Conservation (phyloP, 2,113 vertebrate genomes). For the Lathamus discolor region DNA sequence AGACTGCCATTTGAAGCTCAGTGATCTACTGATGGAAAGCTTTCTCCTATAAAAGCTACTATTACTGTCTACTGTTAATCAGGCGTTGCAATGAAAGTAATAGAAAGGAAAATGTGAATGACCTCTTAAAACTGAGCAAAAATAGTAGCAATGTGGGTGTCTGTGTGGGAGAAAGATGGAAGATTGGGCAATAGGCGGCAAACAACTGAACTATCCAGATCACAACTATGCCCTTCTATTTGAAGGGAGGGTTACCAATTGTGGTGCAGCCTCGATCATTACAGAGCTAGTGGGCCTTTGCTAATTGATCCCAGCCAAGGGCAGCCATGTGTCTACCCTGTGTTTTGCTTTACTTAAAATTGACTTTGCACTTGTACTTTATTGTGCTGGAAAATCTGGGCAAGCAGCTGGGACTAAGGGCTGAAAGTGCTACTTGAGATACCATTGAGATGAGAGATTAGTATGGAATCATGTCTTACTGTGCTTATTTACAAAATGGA, state of each 20-base stretch:
- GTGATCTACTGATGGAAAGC: neutral
- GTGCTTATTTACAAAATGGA: neutral
- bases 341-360: neutral
- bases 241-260: neutral
- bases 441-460: neutral
- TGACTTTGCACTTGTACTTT: neutral
- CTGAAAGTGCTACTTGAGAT: neutral
- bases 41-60: neutral
- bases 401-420: neutral
- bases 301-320: neutral
- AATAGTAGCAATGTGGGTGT: neutral
- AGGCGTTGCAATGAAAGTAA: neutral
- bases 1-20: neutral
- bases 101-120: neutral
- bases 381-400: neutral
- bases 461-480: neutral
- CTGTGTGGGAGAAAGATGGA: neutral
- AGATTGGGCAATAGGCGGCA: neutral
- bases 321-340: neutral
- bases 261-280: neutral
- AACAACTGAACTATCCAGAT: neutral
- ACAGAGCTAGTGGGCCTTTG: neutral
- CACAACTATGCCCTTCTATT: neutral
- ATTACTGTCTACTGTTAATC: neutral
- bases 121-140: neutral